Base-by-base conservation (phyloP, 2,113 vertebrate species). In the cat (Felis catus) region DNA sequence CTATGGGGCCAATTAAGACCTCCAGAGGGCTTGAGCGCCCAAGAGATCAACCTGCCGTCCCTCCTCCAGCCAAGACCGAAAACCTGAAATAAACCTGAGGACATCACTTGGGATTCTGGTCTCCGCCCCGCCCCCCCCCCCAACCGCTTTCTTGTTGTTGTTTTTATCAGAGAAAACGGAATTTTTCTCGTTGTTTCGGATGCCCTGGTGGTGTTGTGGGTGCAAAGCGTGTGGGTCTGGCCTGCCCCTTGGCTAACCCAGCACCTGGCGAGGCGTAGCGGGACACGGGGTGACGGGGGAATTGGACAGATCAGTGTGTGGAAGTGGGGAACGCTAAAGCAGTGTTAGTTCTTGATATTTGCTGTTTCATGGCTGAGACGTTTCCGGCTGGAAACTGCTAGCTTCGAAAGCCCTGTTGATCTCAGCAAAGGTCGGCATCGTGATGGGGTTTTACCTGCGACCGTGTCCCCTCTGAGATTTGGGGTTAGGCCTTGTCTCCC, bases 391-490 rank as follows among this genome's bases (percentile, higher is more conserved):
- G 13, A 48, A 84, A 48, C 12, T 58, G 63, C 84, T 16, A 0
- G 65, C 91, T 91, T 76, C 4, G 16, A 45, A 48, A 80, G 15
- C 0, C 4, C 74, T 21, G n/a, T 53, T 15, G 58, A 61, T 61
- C 58, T 18, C 41, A 51, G 16, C 21, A 63, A 36, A 84, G 23
- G 65, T 19, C 19, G 48, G 82, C 55, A 1, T 27, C n/a, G 25
- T 33, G 21, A 33, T 70, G 48, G 79, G 36, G n/a, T 45, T 94
- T 71, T 91, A 87, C 92, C 89, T 21, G 58, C 23, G 45, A 45
- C 45, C 7, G 0, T 41, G 71, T 79, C 68, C 6, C 84, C 58
- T 95, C 41, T 3, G 23, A 36, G 87, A 93, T 39, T 33, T 29
- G 58, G 33, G 48, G 16, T 66, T 61, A 9, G 19, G 36, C 80